phyloP scores from a whole-genome alignment of 2,888 invertebrate species.

The Neelides folsomi region DNA sequence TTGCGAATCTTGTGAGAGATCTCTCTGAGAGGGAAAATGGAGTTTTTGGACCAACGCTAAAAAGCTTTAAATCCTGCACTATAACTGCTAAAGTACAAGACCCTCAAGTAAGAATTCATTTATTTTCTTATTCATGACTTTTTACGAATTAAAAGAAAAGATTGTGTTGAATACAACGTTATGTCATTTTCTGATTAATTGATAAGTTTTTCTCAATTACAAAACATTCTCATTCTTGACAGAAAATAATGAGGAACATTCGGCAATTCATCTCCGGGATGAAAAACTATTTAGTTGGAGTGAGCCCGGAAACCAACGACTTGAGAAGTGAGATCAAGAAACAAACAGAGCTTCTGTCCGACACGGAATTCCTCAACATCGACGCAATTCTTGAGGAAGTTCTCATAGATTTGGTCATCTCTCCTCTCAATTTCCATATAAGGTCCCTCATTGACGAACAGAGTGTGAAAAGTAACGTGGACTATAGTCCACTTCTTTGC shows the following conservation, averaged over 20 bases:
- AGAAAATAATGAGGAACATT: conserved; percentile 44
- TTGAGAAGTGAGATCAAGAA: conserved; percentile 29
- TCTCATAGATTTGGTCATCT: conserved; percentile 78
- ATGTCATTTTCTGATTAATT: not conserved
- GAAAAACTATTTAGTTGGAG: conserved; percentile 79
- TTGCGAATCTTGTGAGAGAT: conserved; percentile 22
- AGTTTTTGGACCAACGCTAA: conserved; percentile 32
- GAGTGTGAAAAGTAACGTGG: conserved; percentile 38
- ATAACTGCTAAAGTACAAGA: conserved; percentile 31
- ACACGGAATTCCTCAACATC: conserved; percentile 85
- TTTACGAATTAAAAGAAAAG: not conserved
- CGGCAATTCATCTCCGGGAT: conserved; percentile 96
- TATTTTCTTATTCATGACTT: not conserved
- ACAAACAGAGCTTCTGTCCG: conserved; percentile 47
- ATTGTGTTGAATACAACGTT: too few relatives aligned
- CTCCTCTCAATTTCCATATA: conserved; percentile 68
- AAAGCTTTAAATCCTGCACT: conserved; percentile 32
- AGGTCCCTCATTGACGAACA: conserved; percentile 57
- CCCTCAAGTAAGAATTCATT: conserved; percentile 21
- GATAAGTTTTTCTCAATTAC: not conserved
- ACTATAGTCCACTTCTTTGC: not conserved
- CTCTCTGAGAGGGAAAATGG: conserved; percentile 27
- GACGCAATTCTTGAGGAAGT: conserved; percentile 91
- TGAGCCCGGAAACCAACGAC: conserved; percentile 24
- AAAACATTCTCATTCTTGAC: conserved; percentile 1